Base-by-base conservation (phyloP, 2,797 vertebrate species). In the Alcedo quadribrachys region DNA sequence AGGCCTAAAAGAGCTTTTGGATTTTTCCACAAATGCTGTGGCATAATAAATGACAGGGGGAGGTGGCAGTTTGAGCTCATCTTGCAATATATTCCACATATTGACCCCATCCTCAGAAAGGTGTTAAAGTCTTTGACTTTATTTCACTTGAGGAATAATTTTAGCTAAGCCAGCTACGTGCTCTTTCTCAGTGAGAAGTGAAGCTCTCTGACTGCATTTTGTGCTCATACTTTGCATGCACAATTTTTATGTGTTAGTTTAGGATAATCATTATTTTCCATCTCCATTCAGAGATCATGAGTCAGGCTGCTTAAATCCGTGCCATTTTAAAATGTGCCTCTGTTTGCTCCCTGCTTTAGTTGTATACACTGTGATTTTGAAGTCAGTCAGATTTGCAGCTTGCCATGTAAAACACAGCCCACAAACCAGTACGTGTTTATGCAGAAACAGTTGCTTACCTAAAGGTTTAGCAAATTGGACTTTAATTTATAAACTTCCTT, bases 381-480 rank as follows among this genome's bases (percentile, higher is more conserved):
- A 90, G 81, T 48, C 78, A 84, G 75, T 71, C 51, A 60, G 58
- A 85, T 82, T 89, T 93, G 81, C 73, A 91, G 90, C 75, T 90
- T 66, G 58, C 81, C 17, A 5, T 92, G 90, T 87, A 92, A 28
- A 51, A 85, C 28, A 50, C 79, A 92, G 62, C 85, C 75, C 91
- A 78, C 95, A 94, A 93, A 93, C 76, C 65, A 87, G 87, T n/a
- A 62, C 53, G 66, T 93, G 76, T 87, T 94, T 93, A 91, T 78
- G 81, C 79, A 94, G 88, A 85, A 92, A 85, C 79, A 94, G 84
- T 89, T 89, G 86, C 92, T 94, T 90, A 92, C 90, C 88, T 75
- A 92, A 79, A 92, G 73, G 71, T 94, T 95, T 73, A 87, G 48
- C 73, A 93, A 93, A 89, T 69, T 87, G 79, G 90, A 67, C 80